Evolutionary conservation across 2,113 vertebrate genomes (phyloP).

Genomic region (Gallinago undulata): DNA sequence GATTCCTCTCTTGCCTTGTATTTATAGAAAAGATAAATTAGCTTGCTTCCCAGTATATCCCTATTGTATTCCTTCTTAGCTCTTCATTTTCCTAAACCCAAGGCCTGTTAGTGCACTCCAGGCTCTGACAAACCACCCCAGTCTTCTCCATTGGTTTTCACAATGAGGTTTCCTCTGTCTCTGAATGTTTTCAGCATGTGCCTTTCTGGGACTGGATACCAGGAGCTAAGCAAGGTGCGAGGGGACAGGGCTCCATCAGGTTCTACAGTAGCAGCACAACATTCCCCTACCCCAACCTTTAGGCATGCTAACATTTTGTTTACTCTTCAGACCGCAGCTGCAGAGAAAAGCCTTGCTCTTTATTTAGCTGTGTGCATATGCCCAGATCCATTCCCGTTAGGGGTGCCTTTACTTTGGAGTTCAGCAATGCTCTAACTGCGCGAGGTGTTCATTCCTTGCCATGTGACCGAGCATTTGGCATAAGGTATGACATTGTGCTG

Average conservation of each 20-base stretch:
- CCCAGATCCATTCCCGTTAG: not conserved
- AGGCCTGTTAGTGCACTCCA: not conserved
- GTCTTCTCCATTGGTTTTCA: not conserved
- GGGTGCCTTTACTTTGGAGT: not conserved
- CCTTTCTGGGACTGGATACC: not conserved
- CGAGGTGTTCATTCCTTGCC: not conserved
- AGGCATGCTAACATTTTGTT: not conserved
- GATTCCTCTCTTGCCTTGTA: not conserved
- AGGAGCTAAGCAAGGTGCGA: not conserved
- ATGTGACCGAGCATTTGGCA: not conserved
- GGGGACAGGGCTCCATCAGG: not conserved
- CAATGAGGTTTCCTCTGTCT: not conserved
- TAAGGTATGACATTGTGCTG: not conserved
- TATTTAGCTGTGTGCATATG: not conserved
- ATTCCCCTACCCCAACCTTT: not conserved
- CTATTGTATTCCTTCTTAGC: not conserved
- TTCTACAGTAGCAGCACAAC: not conserved
- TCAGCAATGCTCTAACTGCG: not conserved
- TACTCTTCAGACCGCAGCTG: not conserved
- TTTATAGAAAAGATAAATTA: not conserved
- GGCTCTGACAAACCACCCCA: not conserved
- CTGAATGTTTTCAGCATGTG: not conserved
- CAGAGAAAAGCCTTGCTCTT: not conserved
- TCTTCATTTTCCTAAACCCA: not conserved
- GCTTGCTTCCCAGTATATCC: not conserved